A percentile compares a stretch with the other conserved stretches of the same genome.
phyloP scores from a whole-genome alignment of 2,797 vertebrate species.

The Gymnoscopelus microlampas region DNA sequence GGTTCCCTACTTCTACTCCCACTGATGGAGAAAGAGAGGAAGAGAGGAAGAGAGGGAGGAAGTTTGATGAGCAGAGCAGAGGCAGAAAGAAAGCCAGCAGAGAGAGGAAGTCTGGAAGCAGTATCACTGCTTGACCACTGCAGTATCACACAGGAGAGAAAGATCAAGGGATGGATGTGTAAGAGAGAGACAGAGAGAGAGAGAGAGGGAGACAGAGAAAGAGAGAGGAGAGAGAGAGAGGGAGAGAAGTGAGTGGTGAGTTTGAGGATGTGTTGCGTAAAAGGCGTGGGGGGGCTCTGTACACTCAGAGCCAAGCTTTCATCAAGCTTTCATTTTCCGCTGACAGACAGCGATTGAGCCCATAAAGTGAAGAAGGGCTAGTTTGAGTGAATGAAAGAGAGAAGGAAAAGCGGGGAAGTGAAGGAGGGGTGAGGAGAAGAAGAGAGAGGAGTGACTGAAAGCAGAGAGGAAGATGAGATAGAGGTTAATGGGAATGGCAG shows the following conservation, averaged over 20 bases:
- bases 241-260: conserved; percentile 13
- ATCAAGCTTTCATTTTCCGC: conserved; percentile 52
- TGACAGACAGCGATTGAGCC: conserved; percentile 60
- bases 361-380: conserved; percentile 50
- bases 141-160: conserved; percentile 37
- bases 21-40: conserved; percentile 8
- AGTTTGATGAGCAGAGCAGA: neutral
- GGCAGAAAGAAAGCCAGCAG: neutral
- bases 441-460: conserved; percentile 32
- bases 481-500: conserved; percentile 67
- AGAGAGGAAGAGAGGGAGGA: conserved; percentile 3
- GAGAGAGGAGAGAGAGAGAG: conserved; percentile 21
- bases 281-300: neutral
- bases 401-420: neutral
- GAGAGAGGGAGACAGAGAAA: conserved; percentile 11
- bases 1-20: too few relatives aligned
- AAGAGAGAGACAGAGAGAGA: neutral
- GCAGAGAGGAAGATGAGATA: conserved; percentile 40
- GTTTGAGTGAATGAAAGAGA: conserved; percentile 4
- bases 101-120: neutral
- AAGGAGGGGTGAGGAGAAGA: conserved; percentile 21
- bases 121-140: conserved; percentile 28
- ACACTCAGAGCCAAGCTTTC: conserved; percentile 18
- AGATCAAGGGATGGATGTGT: neutral
- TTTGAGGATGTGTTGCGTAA: too few relatives aligned